phyloP scores from a whole-genome alignment of 1,140 invertebrate genomes.

The Piezodorus guildinii region DNA sequence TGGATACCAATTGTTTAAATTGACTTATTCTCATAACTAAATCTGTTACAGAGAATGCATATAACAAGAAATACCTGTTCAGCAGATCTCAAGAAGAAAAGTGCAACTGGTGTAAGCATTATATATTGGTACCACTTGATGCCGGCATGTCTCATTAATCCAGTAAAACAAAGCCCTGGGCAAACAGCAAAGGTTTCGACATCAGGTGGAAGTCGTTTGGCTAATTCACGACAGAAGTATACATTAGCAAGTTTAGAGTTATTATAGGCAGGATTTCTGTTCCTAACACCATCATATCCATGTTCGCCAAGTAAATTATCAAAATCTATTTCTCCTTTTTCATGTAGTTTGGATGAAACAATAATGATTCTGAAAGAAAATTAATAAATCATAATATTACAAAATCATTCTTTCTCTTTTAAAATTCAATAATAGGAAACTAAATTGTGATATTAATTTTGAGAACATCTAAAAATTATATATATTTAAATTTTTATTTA shows the following conservation, averaged over 20 bases:
- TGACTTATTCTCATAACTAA: no score
- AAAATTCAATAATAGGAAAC: no score
- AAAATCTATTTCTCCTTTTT: constrained; percentile 58
- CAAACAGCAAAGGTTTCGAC: constrained; percentile 64
- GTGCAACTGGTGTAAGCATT: constrained; percentile 51
- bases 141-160: constrained; percentile 53
- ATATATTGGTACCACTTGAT: constrained; percentile 59
- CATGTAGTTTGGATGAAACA: constrained; percentile 43
- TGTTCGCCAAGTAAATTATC: constrained; percentile 45
- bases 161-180: constrained; percentile 75
- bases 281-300: constrained; percentile 38
- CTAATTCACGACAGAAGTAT: constrained; percentile 52
- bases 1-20: no score
- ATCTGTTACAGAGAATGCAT: background rate
- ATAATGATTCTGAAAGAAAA: constrained; percentile 39
- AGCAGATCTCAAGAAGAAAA: constrained; percentile 56
- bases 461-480: no score
- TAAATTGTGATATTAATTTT: no score
- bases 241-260: constrained; percentile 70
- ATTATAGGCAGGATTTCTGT: constrained; percentile 56
- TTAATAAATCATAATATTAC: no score
- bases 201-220: constrained; percentile 39
- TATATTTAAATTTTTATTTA: no score
- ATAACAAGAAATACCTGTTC: constrained; percentile 44
- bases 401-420: no score